These are phyloP conservation scores for Osmoderma eremita DNA, from an alignment of 2,888 invertebrate species.

Conservation along the genomic window DNA sequence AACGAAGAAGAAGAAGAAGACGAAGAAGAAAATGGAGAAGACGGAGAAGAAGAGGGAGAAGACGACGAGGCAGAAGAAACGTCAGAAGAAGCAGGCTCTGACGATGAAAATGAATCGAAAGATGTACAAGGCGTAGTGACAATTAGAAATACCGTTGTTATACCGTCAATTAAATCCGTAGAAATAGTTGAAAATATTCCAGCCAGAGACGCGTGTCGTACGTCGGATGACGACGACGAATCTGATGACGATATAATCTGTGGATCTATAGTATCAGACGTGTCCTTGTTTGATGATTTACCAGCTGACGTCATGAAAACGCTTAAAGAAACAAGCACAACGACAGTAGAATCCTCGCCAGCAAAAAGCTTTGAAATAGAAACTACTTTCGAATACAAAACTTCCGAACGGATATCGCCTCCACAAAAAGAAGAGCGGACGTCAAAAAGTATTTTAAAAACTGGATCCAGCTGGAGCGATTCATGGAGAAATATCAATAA, in stretches of 20 bases:
- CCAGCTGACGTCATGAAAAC: neutral
- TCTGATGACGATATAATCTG: neutral
- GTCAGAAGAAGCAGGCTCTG: conserved; percentile 16
- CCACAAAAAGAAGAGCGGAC: neutral
- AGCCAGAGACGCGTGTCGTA: neutral
- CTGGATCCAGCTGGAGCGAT: neutral
- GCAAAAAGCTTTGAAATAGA: conserved; percentile 19
- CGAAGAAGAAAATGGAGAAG: conserved; percentile 14
- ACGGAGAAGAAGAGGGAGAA: conserved; percentile 15
- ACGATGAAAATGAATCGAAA: conserved; percentile 9
- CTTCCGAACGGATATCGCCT: neutral
- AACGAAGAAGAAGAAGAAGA: conserved; percentile 17
- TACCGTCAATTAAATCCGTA: conserved; percentile 4
- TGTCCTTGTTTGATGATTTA: conserved; percentile 31
- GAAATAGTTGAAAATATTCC: conserved; percentile 2
- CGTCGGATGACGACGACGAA: neutral
- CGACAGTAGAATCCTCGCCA: conserved; percentile 3
- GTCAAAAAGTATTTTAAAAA: conserved; percentile 28
- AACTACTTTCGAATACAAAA: conserved; percentile 7
- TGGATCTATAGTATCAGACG: conserved; percentile 24
- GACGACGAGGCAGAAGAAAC: conserved; percentile 2
- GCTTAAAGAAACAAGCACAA: conserved; percentile 1
- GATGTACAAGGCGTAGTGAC: neutral
- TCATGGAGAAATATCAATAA: neutral
- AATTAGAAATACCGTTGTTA: no score